Percentiles rank a stretch among this genome's conserved stretches.
Conservation (phyloP, 2,888 invertebrate species). For the Oxycera nigricornis region DNA sequence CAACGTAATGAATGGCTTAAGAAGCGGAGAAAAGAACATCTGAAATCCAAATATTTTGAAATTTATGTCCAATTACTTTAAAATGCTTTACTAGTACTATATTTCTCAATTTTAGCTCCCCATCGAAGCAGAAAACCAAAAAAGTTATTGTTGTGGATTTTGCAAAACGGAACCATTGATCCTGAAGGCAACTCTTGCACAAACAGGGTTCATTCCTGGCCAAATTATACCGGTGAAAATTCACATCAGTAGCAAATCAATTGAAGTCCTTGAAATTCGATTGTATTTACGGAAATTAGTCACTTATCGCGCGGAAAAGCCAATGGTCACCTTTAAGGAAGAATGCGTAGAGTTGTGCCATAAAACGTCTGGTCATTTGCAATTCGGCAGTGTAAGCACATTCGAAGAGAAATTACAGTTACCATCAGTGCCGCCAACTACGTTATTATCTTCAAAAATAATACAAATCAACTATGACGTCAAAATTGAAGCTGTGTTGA, state of each 20-base stretch:
- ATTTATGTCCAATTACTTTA: too few relatives aligned
- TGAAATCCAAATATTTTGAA: too few relatives aligned
- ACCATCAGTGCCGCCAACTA: slow-evolving; percentile 60
- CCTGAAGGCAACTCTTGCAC: slow-evolving; percentile 53
- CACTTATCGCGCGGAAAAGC: background rate
- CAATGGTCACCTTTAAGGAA: background rate
- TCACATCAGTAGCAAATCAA: background rate
- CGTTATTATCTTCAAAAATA: slow-evolving; percentile 42
- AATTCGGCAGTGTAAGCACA: slow-evolving; percentile 46
- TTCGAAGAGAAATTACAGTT: slow-evolving; percentile 55
- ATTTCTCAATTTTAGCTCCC: slow-evolving; percentile 37
- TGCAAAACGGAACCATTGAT: slow-evolving; percentile 53
- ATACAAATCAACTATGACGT: slow-evolving; percentile 33
- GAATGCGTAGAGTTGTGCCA: background rate
- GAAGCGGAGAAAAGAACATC: too few relatives aligned
- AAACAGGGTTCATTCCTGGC: slow-evolving; percentile 59
- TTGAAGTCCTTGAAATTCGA: background rate
- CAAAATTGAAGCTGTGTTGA: slow-evolving; percentile 50
- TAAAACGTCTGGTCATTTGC: background rate
- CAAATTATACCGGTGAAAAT: slow-evolving; percentile 55
- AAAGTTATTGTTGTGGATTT: slow-evolving; percentile 56
- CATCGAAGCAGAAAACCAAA: slow-evolving; percentile 42
- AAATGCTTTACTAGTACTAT: too few relatives aligned
- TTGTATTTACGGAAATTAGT: slow-evolving; percentile 10
- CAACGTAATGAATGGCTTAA: too few relatives aligned